Base-by-base conservation (phyloP, 2,797 vertebrate species). In the Takifugu rubripes region DNA sequence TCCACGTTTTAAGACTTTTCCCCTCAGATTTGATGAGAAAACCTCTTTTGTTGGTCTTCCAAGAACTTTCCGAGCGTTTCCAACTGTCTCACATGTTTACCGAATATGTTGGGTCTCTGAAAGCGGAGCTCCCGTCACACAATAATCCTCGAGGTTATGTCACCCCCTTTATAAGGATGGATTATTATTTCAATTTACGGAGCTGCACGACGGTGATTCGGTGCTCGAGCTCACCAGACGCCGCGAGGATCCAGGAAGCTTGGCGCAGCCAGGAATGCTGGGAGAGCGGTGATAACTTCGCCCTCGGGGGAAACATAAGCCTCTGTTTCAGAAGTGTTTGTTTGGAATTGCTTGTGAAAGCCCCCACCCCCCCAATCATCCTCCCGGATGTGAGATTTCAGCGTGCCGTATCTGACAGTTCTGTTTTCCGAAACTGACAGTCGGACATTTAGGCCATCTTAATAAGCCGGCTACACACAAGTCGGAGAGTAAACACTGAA, bases 151-250 rank as follows among this genome's bases (percentile, higher is more conserved):
- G 7, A 36, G 12, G 33, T 36, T 36, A 12, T 12, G 33, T 36
- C 33, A 26, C 21, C 46, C 36, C 26, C 5, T 14, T 54, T 55
- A 5, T 1, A 25, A 43, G 5, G 31, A 42, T 25, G 2, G 31
- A 52, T 56, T 61, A 25, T 17, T 12, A 31, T 25, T 49, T 61
- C 17, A 42, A 43, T 56, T 15, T 52, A 40, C 46, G 42, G 9
- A 55, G 5, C 3, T 21, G n/a, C 27, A n/a, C 11, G 47, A 3
- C 3, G 25, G 12, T 50, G 56, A 60, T 56, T 48, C 25, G 7
- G 6, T 27, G 21, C 21, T 6, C n/a, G 45, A 24, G 17, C 45
- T 17, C 42, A 31, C 7, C 12, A 21, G 21, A 21, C 21, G 21
- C 21, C 21, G 21, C 21, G 21, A 21, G 21, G 21, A 21, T 21